These are phyloP conservation scores for Lethenteron reissneri DNA, from an alignment of 2,113 vertebrate genomes.

Conservation along the genomic window DNA sequence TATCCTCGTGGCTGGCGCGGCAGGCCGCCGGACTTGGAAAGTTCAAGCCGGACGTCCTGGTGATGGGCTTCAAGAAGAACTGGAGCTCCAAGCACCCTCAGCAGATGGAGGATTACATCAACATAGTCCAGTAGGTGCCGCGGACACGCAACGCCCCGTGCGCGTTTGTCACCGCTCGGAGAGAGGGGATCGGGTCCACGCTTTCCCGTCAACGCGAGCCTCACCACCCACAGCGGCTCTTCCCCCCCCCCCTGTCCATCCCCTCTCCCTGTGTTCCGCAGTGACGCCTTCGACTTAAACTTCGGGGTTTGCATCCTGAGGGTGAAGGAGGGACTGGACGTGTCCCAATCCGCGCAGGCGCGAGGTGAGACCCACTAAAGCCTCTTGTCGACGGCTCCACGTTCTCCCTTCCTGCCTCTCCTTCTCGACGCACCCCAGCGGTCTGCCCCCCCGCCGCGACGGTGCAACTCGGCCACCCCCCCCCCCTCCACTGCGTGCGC, in stretches of 20 bases:
- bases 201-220: no score
- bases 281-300: conserved; percentile 65
- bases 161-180: no score
- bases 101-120: conserved; percentile 82
- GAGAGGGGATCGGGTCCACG: no score
- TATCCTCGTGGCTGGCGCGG: not conserved
- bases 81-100: conserved; percentile 66
- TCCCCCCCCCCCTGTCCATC: no score
- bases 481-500: no score
- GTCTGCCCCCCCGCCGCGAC: no score
- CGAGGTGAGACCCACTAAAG: conserved; percentile 28
- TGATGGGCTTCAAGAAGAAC: conserved; percentile 62
- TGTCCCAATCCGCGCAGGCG: conserved; percentile 30
- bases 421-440: no score
- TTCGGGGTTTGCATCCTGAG: conserved; percentile 54
- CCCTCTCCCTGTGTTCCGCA: conserved; percentile 16
- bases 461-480: no score
- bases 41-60: conserved; percentile 59
- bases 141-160: no score
- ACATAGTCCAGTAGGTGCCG: conserved; percentile 63
- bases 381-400: no score
- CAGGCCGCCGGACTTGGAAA: conserved; percentile 66
- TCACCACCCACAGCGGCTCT: no score
- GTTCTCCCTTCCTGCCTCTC: no score
- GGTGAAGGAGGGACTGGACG: conserved; percentile 51